These are phyloP conservation scores for Drosophila serrata DNA, from an alignment of 1,140 invertebrate genomes.

Conservation along the genomic window DNA sequence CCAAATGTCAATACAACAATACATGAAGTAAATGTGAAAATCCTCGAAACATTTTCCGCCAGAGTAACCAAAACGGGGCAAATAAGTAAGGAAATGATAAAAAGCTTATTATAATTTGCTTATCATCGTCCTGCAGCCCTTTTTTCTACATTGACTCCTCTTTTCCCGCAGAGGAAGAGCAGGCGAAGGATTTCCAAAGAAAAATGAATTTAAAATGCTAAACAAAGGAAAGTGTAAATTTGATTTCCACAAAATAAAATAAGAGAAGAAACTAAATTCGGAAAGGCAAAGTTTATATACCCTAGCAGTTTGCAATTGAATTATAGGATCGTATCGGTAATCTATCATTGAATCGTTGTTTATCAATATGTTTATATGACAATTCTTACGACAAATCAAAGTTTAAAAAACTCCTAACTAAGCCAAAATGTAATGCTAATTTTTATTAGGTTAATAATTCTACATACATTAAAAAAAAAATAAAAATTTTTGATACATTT, in stretches of 20 bases:
- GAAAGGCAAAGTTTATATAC: too few relatives aligned
- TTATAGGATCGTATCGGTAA: too few relatives aligned
- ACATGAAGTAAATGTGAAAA: conserved; percentile 34
- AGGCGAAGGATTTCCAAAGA: conserved; percentile 27
- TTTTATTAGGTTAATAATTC: too few relatives aligned
- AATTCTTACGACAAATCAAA: too few relatives aligned
- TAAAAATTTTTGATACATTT: too few relatives aligned
- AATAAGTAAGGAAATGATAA: conserved; percentile 52
- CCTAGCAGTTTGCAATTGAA: too few relatives aligned
- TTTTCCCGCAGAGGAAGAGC: not conserved
- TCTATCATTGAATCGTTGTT: too few relatives aligned
- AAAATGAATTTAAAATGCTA: conserved; percentile 53
- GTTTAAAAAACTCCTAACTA: too few relatives aligned
- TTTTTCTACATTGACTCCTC: conserved; percentile 1
- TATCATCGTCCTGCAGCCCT: conserved; percentile 61
- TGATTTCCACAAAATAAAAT: conserved; percentile 39
- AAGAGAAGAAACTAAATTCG: too few relatives aligned
- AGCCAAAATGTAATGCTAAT: too few relatives aligned
- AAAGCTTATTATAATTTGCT: conserved; percentile 72
- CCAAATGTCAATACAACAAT: conserved; percentile 60
- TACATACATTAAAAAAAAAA: too few relatives aligned
- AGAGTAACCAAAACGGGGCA: conserved; percentile 11
- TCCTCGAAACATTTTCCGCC: conserved; percentile 34
- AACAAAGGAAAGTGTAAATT: conserved; percentile 69
- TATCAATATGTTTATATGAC: too few relatives aligned